These are phyloP conservation scores for Drosophila kohkoa DNA, from an alignment of 1,140 invertebrate species.

Conservation along the genomic window DNA sequence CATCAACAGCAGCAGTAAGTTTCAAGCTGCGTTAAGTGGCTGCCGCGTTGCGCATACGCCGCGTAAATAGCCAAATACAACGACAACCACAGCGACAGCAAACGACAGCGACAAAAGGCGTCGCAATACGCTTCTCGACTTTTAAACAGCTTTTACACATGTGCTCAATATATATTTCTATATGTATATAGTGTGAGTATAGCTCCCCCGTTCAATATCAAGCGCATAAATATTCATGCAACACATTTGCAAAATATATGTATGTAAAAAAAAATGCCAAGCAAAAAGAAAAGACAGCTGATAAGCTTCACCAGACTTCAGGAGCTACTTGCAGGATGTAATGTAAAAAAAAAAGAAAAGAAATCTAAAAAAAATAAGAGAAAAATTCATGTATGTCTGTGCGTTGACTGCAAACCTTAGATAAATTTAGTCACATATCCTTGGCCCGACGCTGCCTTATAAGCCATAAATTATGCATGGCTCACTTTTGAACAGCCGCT, in stretches of 20 bases:
- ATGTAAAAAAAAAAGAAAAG: conserved; percentile 49
- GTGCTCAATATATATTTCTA: conserved; percentile 36
- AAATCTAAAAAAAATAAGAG: conserved; percentile 8
- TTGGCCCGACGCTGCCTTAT: conserved; percentile 45
- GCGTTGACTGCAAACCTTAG: conserved; percentile 66
- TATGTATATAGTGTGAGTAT: conserved; percentile 31
- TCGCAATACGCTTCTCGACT: conserved; percentile 55
- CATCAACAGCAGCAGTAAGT: conserved; percentile 31
- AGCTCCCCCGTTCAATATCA: conserved; percentile 57
- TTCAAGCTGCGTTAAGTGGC: conserved; percentile 48
- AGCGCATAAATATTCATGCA: conserved; percentile 75
- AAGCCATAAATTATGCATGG: conserved; percentile 79
- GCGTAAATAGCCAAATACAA: conserved; percentile 52
- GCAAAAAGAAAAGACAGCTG: conserved; percentile 63
- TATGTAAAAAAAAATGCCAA: neutral
- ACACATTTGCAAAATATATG: conserved; percentile 51
- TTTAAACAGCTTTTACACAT: conserved; percentile 68
- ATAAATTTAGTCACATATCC: conserved; percentile 75
- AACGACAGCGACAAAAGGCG: conserved; percentile 31
- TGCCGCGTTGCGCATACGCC: conserved; percentile 56
- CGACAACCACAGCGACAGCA: conserved; percentile 35
- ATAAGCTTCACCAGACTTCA: conserved; percentile 58
- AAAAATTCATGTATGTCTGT: conserved; percentile 32
- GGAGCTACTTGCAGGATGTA: conserved; percentile 23
- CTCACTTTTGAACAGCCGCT: conserved; percentile 67